A percentile compares a stretch with the other conserved stretches of the same genome.
Conservation (phyloP, 2,113 vertebrate species). For the Bothrops jararaca region DNA sequence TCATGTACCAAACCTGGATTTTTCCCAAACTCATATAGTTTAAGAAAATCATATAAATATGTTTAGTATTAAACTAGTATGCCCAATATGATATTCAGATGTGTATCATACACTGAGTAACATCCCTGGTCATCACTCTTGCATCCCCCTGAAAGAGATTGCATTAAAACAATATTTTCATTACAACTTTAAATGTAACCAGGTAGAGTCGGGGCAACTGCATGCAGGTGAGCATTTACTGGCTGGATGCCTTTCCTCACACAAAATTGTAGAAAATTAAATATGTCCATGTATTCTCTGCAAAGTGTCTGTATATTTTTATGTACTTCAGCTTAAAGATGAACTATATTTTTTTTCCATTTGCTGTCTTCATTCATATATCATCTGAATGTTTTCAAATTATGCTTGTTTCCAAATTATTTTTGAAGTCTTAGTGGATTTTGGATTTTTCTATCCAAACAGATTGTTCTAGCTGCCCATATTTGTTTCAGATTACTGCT, state of each 20-base stretch:
- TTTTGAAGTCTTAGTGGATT: slow-evolving; percentile 26
- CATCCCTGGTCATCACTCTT: not conserved
- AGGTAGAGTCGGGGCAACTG: not conserved
- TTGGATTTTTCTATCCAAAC: slow-evolving; percentile 30
- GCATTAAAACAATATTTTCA: not conserved
- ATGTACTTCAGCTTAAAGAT: not conserved
- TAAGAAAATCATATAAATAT: not conserved
- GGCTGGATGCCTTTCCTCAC: not conserved
- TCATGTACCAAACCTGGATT: not conserved
- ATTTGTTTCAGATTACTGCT: slow-evolving; percentile 32
- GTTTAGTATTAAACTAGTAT: not conserved
- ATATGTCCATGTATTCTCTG: not conserved
- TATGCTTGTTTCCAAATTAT: slow-evolving; percentile 34
- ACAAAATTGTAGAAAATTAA: not conserved
- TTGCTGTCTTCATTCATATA: not conserved
- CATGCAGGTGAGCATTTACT: not conserved
- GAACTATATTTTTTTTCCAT: not conserved
- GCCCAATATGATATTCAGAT: not conserved
- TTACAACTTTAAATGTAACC: not conserved
- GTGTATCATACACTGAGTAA: not conserved
- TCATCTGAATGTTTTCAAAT: too few relatives aligned
- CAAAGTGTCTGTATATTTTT: not conserved
- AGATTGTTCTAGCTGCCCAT: slow-evolving; percentile 38
- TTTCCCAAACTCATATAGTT: not conserved
- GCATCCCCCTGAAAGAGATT: not conserved